These are phyloP conservation scores for Pluvianellus socialis DNA, from an alignment of 2,113 vertebrate species.

Conservation along the genomic window DNA sequence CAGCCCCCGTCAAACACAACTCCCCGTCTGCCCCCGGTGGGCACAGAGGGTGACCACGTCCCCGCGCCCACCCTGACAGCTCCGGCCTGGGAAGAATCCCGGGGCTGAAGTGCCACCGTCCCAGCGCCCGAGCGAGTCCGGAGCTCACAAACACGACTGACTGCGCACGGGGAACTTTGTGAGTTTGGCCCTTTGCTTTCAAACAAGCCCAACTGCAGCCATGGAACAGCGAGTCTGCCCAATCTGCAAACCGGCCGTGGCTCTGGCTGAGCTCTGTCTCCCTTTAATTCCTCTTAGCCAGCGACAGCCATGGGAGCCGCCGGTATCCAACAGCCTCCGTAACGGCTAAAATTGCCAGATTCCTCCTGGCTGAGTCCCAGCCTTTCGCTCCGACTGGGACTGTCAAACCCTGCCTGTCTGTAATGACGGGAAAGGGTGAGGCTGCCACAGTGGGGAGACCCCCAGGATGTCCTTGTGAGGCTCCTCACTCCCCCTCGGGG, in stretches of 20 bases:
- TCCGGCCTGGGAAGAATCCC: neutral
- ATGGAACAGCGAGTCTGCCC: neutral
- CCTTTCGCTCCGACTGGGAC: neutral
- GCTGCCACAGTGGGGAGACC: accelerated
- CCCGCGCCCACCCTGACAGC: neutral
- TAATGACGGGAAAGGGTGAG: accelerated
- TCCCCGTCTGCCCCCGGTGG: accelerated
- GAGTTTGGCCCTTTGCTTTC: neutral
- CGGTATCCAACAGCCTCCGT: neutral
- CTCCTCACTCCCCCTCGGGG: neutral
- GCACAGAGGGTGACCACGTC: accelerated
- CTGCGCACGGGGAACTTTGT: neutral
- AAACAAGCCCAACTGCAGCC: neutral
- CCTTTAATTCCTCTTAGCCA: neutral
- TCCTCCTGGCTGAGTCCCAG: neutral
- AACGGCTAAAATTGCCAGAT: neutral
- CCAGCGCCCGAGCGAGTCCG: accelerated
- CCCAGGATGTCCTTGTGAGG: no score
- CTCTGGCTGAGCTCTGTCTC: neutral
- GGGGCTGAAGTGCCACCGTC: neutral
- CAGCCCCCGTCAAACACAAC: neutral
- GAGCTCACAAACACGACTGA: accelerated
- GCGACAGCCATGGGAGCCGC: neutral
- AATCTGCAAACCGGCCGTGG: neutral
- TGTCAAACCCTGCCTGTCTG: neutral